phyloP scores from a whole-genome alignment of 2,113 vertebrate species.

The Donacobius atricapilla region DNA sequence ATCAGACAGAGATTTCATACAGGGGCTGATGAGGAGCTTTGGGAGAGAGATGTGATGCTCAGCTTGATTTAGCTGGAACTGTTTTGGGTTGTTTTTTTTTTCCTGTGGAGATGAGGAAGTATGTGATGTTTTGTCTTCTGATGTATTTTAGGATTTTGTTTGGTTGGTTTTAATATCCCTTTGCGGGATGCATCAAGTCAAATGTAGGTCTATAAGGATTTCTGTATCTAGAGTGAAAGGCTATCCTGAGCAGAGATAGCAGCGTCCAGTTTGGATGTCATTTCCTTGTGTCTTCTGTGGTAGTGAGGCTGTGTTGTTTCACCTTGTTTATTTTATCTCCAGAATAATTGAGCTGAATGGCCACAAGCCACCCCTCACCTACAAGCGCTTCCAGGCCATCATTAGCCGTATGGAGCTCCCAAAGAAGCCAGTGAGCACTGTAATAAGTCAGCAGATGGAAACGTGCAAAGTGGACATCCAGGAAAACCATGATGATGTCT shows the following conservation, averaged over 20 bases:
- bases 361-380: slow-evolving; percentile 91
- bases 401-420: slow-evolving; percentile 92
- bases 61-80: neutral
- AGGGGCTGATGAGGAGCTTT: neutral
- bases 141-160: neutral
- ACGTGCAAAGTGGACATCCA: slow-evolving; percentile 81
- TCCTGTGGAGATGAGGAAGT: neutral
- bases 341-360: slow-evolving; percentile 95
- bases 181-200: neutral
- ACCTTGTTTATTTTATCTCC: slow-evolving; percentile 38
- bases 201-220: neutral
- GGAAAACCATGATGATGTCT: slow-evolving; percentile 86
- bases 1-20: neutral
- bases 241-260: neutral
- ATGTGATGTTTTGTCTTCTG: neutral
- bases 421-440: slow-evolving; percentile 79
- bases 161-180: neutral
- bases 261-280: neutral
- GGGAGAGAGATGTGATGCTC: neutral
- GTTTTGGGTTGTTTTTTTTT: rapidly evolving
- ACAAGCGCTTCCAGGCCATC: slow-evolving; percentile 95
- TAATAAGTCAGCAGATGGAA: slow-evolving; percentile 89
- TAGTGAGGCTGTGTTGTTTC: neutral
- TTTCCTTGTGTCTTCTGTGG: neutral
- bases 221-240: neutral